Evolutionary conservation across 2,797 vertebrate species (phyloP).

Genomic region (Orientallactaga sibirica): DNA sequence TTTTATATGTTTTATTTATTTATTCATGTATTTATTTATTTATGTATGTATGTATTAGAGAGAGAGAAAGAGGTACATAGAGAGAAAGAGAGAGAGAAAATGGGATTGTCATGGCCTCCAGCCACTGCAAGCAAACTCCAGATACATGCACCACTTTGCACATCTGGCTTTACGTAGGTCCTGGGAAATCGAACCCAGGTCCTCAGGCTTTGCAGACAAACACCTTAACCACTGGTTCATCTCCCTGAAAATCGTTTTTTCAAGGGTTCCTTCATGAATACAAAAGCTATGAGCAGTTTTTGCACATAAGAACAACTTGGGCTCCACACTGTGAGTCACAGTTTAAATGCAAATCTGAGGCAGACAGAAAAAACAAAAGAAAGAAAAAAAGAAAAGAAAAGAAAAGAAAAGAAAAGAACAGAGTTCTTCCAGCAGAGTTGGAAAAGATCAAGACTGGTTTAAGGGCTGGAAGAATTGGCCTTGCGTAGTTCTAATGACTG

Average conservation of each 20-base stretch:
- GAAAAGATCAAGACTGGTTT: constrained; percentile 27
- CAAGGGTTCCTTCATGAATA: neutral
- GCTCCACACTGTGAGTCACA: neutral
- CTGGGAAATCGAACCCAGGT: too few species aligned
- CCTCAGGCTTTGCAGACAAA: too few species aligned
- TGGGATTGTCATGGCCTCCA: too few species aligned
- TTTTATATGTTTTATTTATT: too few species aligned
- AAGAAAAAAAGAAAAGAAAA: neutral
- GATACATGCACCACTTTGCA: too few species aligned
- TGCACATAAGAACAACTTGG: neutral
- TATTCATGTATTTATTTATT: too few species aligned
- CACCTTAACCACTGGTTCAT: too few species aligned
- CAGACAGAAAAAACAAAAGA: neutral
- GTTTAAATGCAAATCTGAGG: neutral
- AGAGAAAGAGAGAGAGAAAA: too few species aligned
- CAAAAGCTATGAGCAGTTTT: neutral
- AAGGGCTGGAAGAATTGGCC: constrained; percentile 19
- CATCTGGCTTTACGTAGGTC: too few species aligned
- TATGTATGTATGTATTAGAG: too few species aligned
- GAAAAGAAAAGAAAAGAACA: neutral
- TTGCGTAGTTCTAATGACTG: constrained; percentile 43
- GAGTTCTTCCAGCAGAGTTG: neutral
- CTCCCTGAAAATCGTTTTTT: neutral
- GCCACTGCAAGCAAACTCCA: too few species aligned
- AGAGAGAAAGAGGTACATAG: too few species aligned